Evolutionary conservation across 2,113 vertebrate species (phyloP).

Genomic region (Holacanthus passer): DNA sequence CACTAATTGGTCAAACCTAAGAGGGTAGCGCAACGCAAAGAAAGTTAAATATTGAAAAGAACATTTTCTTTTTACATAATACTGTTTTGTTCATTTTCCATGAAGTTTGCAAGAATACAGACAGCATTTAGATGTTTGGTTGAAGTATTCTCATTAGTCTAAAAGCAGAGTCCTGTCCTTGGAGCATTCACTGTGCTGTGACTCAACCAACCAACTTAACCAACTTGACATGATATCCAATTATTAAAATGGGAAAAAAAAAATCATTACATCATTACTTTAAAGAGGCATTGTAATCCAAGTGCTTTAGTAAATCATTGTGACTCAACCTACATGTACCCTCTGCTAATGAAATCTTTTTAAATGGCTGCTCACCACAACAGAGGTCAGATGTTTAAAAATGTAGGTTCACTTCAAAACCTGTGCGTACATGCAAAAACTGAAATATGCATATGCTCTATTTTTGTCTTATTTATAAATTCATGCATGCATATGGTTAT

Average conservation of each 20-base stretch:
- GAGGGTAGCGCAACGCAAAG: too few relatives aligned
- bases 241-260: conserved; percentile 25
- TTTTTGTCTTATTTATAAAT: neutral
- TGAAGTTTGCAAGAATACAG: neutral
- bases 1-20: too few relatives aligned
- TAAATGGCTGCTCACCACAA: neutral
- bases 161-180: conserved; percentile 19
- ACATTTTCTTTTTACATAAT: neutral
- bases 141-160: conserved; percentile 29
- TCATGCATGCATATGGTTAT: neutral
- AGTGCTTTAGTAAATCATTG: neutral
- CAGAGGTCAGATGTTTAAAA: neutral
- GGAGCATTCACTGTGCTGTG: neutral
- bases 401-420: neutral
- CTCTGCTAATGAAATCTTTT: neutral
- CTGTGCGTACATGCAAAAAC: neutral
- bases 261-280: conserved; percentile 30
- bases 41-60: too few relatives aligned
- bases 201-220: too few relatives aligned
- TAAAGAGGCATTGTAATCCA: neutral
- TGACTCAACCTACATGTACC: neutral
- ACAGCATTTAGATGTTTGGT: neutral
- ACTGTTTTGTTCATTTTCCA: neutral
- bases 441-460: neutral
- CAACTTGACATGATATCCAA: conserved; percentile 19